These are phyloP conservation scores for Brachynemurus nebulosus DNA, from an alignment of 2,888 invertebrate species.

Conservation along the genomic window DNA sequence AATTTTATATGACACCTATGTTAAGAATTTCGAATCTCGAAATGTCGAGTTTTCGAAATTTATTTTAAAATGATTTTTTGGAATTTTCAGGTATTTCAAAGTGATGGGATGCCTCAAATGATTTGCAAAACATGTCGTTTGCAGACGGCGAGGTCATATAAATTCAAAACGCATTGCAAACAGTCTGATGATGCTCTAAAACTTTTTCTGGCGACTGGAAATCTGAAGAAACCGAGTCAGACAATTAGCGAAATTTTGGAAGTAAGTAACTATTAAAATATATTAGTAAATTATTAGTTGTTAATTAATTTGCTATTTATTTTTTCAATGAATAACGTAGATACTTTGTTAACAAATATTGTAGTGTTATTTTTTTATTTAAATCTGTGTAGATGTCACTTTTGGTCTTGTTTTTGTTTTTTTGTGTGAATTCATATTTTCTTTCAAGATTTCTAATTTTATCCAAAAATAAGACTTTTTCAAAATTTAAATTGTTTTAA, in stretches of 20 bases:
- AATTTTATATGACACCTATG: slow-evolving; percentile 3
- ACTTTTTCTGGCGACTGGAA: slow-evolving; percentile 50
- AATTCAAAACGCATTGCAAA: slow-evolving; percentile 62
- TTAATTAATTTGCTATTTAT: too few relatives aligned
- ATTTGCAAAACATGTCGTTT: slow-evolving; percentile 55
- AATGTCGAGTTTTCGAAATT: background rate
- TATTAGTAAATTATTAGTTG: too few relatives aligned
- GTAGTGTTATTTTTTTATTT: too few relatives aligned
- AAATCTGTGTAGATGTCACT: too few relatives aligned
- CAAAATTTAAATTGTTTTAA: too few relatives aligned
- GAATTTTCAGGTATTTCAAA: slow-evolving; percentile 41
- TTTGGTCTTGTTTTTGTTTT: too few relatives aligned
- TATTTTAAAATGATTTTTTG: too few relatives aligned
- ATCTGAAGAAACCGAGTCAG: slow-evolving; percentile 37
- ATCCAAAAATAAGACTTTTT: too few relatives aligned
- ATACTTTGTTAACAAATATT: too few relatives aligned
- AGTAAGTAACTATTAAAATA: slow-evolving; percentile 30
- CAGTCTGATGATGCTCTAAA: slow-evolving; percentile 57
- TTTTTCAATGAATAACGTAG: too few relatives aligned
- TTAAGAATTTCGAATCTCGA: background rate
- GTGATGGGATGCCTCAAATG: slow-evolving; percentile 59
- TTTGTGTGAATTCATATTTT: too few relatives aligned
- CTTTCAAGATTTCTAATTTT: too few relatives aligned
- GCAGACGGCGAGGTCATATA: slow-evolving; percentile 54
- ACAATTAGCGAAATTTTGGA: slow-evolving; percentile 33